Base-by-base conservation (phyloP, 37 sponge, comb jelly and placozoan species). In the Cliona cf. orientalis region DNA sequence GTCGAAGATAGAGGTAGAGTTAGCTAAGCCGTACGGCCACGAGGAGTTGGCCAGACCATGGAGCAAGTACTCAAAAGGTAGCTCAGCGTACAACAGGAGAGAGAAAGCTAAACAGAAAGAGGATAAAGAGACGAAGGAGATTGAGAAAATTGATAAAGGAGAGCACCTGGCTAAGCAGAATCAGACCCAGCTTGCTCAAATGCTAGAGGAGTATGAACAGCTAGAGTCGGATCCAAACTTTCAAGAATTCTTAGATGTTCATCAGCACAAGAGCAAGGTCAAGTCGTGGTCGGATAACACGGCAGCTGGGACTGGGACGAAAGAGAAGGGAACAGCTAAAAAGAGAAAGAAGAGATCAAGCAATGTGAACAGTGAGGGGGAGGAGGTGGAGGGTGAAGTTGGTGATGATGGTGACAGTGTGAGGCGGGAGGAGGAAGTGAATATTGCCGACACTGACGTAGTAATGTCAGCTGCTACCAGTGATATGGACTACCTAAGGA, bases 51-150 rank as follows among this genome's bases (percentile, higher is more conserved):
- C 87, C 11, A 78, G 96, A 37, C 96, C 96, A 21, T 98, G 99
- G 99, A 98, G 96, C 79, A 90, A 85, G 58, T 93, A 96, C 42
- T 91, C 99, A 0, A 69, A 56, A 21, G 96, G 96, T 0, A 94
- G 92, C 88, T 86, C 90, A 46, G 89, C 94, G 1, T 82, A 79
- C 62, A 17, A 3, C 23, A 67, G 76, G 49, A 46, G 79, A 25
- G 70, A 64, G 46, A 17, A 46, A 41, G 74, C 53, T 35, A 46
- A 58, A 42, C 42, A 4, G 19, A 79, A 83, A 46, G 75, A 44
- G 42, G 74, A 64, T 35, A 46, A 58, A 42, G 56, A 4, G 19
- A 79, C 78, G 61, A 70, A 44, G 42, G 42, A 42, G 41, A 40
- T 42, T 9, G 43, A 33, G 22, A 58, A 60, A 46, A 43, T 53